Conservation (phyloP, 1,140 invertebrate species). For the Whitmania pigra region DNA sequence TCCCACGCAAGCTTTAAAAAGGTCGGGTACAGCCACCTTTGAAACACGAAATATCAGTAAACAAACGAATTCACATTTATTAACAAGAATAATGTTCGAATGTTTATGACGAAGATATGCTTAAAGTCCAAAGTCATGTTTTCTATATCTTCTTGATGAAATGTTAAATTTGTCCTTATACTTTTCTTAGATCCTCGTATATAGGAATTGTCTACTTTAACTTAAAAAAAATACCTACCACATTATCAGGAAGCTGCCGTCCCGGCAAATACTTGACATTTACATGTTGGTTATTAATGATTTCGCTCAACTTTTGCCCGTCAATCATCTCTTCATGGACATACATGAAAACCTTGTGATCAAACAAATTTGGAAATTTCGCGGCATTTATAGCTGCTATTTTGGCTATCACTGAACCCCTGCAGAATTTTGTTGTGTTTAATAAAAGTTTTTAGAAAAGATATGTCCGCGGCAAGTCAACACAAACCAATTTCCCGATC, state of each 20-base stretch:
- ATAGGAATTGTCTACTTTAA: too few relatives aligned
- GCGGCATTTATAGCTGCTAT: constrained; percentile 83
- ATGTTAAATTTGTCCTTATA: too few relatives aligned
- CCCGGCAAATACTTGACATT: constrained; percentile 97
- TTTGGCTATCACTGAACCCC: constrained; percentile 97
- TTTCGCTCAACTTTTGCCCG: constrained; percentile 89
- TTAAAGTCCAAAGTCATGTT: too few relatives aligned
- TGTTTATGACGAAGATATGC: too few relatives aligned
- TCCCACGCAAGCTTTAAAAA: constrained; percentile 73
- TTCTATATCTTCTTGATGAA: too few relatives aligned
- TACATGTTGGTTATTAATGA: constrained; percentile 93
- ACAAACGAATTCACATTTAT: constrained; percentile 5
- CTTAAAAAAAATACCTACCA: constrained; percentile 33
- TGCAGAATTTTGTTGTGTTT: constrained; percentile 41
- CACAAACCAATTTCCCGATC: too few relatives aligned
- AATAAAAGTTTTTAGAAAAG: too few relatives aligned
- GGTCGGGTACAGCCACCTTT: constrained; percentile 79
- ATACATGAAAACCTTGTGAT: constrained; percentile 65
- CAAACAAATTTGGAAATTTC: constrained; percentile 47
- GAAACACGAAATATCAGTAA: background rate
- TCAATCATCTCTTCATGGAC: constrained; percentile 92
- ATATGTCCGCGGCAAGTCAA: too few relatives aligned
- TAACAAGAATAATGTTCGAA: too few relatives aligned
- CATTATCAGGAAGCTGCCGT: constrained; percentile 63
- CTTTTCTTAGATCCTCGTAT: too few relatives aligned